Evolutionary conservation across 2,797 vertebrate genomes (phyloP).

Genomic region (Spinibarbus caldwelli): DNA sequence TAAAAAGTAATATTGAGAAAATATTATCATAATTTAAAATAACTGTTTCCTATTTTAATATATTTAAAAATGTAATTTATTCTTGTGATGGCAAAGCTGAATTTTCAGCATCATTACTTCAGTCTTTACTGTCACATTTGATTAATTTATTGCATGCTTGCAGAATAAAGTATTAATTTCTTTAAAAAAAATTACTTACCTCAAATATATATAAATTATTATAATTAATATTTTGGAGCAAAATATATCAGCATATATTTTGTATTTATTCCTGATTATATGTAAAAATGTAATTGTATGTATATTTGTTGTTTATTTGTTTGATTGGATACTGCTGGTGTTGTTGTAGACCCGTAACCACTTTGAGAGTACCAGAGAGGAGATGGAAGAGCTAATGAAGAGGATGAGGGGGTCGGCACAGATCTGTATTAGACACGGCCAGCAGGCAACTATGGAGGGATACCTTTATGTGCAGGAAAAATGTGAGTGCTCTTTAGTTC

Average conservation of each 20-base stretch:
- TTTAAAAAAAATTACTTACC: no score
- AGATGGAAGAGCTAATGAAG: constrained; percentile 97
- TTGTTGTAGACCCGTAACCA: constrained; percentile 90
- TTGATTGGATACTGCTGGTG: constrained; percentile 15
- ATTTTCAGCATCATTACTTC: background rate
- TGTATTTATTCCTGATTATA: background rate
- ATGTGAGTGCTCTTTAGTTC: constrained; percentile 75
- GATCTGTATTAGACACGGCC: constrained; percentile 84
- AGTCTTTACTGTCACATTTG: background rate
- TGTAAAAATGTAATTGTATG: background rate
- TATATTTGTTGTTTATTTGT: background rate
- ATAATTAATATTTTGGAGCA: background rate
- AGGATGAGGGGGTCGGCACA: constrained; percentile 91
- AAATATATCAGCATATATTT: background rate
- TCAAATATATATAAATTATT: background rate
- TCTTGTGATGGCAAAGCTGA: background rate
- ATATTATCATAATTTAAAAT: background rate
- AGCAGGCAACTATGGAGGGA: constrained; percentile 87
- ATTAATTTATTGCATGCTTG: background rate
- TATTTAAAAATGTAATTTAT: background rate
- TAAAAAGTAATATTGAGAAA: background rate
- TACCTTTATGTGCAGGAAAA: constrained; percentile 96
- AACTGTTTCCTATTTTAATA: background rate
- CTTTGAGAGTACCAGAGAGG: constrained; percentile 92
- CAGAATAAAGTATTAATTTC: background rate